A percentile compares a stretch with the other conserved stretches of the same genome.
Evolutionary conservation across 2,888 invertebrate genomes (phyloP).

Genomic region (Morinoia aosen): DNA sequence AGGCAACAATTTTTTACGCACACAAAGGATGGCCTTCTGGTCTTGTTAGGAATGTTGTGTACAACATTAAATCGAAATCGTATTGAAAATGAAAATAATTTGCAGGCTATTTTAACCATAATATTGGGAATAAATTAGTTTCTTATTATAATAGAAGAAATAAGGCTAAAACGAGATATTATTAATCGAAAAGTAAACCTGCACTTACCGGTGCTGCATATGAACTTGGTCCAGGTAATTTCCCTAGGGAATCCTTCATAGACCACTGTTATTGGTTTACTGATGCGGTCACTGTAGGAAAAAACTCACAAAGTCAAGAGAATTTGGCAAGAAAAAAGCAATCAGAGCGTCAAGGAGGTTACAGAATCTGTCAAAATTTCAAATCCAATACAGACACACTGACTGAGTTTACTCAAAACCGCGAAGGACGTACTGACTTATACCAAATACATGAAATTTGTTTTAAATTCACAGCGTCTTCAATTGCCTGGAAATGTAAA

Average conservation of each 20-base stretch:
- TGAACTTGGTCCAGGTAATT: slow-evolving; percentile 61
- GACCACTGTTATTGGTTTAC: slow-evolving; percentile 59
- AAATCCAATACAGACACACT: neutral
- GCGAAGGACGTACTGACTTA: neutral
- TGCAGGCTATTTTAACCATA: no score
- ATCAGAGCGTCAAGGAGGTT: neutral
- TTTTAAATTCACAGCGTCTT: neutral
- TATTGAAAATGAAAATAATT: no score
- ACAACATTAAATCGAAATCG: no score
- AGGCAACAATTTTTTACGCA: no score
- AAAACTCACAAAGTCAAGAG: neutral
- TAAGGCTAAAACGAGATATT: neutral
- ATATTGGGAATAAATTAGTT: neutral
- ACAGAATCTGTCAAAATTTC: neutral
- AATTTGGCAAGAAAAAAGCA: neutral
- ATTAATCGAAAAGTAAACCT: neutral
- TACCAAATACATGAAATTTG: neutral
- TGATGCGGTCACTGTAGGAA: slow-evolving; percentile 55
- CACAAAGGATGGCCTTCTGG: no score
- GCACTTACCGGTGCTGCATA: slow-evolving; percentile 75
- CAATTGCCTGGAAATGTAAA: neutral
- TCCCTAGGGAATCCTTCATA: slow-evolving; percentile 60
- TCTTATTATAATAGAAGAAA: neutral
- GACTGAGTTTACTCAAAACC: no score
- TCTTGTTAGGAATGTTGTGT: no score